phyloP scores from a whole-genome alignment of 2,113 vertebrate species.

The Coptodon rendalli region DNA sequence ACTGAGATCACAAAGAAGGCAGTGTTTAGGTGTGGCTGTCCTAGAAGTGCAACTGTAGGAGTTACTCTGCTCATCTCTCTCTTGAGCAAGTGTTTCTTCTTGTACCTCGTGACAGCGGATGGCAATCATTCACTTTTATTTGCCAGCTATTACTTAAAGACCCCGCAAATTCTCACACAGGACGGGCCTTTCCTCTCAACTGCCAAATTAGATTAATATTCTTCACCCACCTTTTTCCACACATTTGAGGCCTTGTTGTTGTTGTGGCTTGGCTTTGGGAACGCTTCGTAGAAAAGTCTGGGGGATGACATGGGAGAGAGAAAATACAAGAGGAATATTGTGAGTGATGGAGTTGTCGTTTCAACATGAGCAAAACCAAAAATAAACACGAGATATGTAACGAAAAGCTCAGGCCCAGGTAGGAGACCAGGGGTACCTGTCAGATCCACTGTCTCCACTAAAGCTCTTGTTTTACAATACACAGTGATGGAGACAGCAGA shows the following conservation, averaged over 20 bases:
- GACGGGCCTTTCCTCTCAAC: conserved; percentile 9
- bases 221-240: neutral
- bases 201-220: conserved; percentile 19
- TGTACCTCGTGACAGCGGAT: conserved; percentile 44
- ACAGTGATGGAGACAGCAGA: conserved; percentile 66
- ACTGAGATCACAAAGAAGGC: conserved; percentile 22
- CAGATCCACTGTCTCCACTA: conserved; percentile 51
- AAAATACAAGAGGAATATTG: conserved; percentile 52
- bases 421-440: conserved; percentile 29
- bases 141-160: conserved; percentile 13
- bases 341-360: conserved; percentile 25
- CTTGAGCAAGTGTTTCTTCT: conserved; percentile 32
- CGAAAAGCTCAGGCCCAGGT: conserved; percentile 29
- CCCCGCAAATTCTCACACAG: conserved; percentile 23
- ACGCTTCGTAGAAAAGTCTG: conserved; percentile 32
- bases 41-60: neutral
- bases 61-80: neutral
- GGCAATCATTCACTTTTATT: conserved; percentile 33
- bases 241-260: conserved; percentile 20
- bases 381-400: conserved; percentile 57
- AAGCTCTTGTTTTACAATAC: conserved; percentile 70
- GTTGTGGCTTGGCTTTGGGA: conserved; percentile 35
- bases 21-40: conserved; percentile 13
- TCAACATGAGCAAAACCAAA: conserved; percentile 43
- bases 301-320: conserved; percentile 43